Evolutionary conservation across 2,113 vertebrate species (phyloP), one percentile per base, ranked within the genome.

Genomic region (Sardina pilchardus): DNA sequence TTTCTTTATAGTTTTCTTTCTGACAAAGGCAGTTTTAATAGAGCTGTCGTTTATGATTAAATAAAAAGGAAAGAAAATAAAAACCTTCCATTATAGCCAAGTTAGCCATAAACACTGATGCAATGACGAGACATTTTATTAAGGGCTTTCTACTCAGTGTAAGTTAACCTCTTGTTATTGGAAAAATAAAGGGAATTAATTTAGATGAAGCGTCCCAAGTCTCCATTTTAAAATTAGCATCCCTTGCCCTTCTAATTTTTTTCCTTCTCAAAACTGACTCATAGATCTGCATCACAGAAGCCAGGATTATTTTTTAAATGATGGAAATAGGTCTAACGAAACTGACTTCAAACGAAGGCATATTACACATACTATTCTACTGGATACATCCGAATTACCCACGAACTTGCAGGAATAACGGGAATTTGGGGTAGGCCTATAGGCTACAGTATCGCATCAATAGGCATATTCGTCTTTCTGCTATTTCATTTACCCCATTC

Each of bases 1-100:
- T 90, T 86, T 88, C 85, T 90, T 91, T 91, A 90, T 88, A 82
- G 87, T 86, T 86, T 85, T 86, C 83, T 47, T 82, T 63, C 83
- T 34, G 82, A 83, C 84, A 88, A 87, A 85, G 86, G 63, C 88
- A 26, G 47, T 85, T 87, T 90, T 91, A 90, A 89, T 90, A 82
- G 84, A 87, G 81, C 63, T 86, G 78, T 87, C 85, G 81, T 92
- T 90, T 89, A 90, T 89, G 84, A 85, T 56, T 45, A 87, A 50
- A 90, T 89, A 67, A 88, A 88, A 87, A 71, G 81, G 82, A 43
- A 84, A 80, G 30, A 85, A 86, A 86, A 88, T 88, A 89, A 91
- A 90, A 88, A 82, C 45, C 67, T 84, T 75, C 85, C 84, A 87
- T 90, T 88, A 88, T 85, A 87, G 83, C 86, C 87, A 81, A 19